Conservation (phyloP, 2,113 vertebrate genomes). For the Monarcha castaneiventris region DNA sequence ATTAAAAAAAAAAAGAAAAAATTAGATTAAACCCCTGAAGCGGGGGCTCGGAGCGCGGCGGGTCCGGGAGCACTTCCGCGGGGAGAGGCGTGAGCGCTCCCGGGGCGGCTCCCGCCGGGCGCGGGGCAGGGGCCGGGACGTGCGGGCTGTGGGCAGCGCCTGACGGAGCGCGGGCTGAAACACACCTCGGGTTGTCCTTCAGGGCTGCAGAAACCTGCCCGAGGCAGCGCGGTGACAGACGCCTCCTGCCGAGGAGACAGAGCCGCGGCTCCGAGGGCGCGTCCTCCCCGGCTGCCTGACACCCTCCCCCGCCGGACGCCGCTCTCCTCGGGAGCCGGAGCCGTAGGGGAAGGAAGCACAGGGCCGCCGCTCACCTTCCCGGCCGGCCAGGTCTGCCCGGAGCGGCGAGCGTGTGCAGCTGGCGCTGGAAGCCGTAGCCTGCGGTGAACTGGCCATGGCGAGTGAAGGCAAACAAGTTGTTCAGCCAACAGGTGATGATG, state of each 20-base stretch:
- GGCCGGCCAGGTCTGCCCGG: neutral
- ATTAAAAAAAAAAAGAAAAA: no score
- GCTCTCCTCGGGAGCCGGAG: neutral
- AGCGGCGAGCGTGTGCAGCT: neutral
- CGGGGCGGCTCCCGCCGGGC: neutral
- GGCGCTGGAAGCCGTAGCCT: neutral
- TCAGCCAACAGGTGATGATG: slow-evolving; percentile 72
- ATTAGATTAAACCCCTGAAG: neutral
- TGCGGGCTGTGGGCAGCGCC: neutral
- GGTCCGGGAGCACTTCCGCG: neutral
- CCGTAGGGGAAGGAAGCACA: neutral
- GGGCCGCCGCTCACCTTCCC: neutral
- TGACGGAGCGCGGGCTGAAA: no score
- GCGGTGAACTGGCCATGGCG: slow-evolving; percentile 62
- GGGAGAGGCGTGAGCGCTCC: neutral
- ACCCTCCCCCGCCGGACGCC: neutral
- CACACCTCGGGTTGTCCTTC: neutral
- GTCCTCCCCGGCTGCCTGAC: neutral
- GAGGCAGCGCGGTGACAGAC: neutral
- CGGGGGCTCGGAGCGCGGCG: neutral
- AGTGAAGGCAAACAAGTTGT: slow-evolving; percentile 64
- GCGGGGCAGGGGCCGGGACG: neutral
- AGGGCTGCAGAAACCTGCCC: neutral
- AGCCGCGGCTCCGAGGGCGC: slow-evolving; percentile 18
- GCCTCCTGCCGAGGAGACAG: neutral